These are phyloP conservation scores for Falco berigora DNA, from an alignment of 2,797 vertebrate genomes.

Conservation along the genomic window DNA sequence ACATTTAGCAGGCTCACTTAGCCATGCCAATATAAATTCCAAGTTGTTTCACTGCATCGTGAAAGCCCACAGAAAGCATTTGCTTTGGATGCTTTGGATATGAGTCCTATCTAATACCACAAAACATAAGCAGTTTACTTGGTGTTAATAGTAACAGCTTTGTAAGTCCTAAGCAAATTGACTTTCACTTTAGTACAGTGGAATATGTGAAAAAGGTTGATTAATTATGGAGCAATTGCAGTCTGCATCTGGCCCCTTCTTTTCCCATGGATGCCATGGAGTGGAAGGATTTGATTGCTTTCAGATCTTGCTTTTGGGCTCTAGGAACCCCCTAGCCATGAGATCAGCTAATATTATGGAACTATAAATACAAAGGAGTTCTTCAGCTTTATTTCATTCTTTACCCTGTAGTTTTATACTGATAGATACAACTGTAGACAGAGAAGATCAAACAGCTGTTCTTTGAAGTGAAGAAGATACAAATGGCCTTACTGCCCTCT, in stretches of 20 bases:
- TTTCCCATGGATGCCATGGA: background rate
- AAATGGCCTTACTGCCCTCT: background rate
- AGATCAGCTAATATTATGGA: background rate
- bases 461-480: background rate
- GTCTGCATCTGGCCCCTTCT: background rate
- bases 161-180: background rate
- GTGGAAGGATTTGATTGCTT: background rate
- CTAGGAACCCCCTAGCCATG: background rate
- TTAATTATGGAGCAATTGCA: background rate
- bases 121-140: background rate
- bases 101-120: background rate
- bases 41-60: background rate
- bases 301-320: background rate
- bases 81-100: background rate
- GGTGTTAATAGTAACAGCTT: background rate
- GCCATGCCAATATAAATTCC: background rate
- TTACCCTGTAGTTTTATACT: background rate
- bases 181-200: background rate
- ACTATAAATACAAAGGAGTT: background rate
- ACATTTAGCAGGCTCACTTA: background rate
- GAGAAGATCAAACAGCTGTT: background rate
- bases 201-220: background rate
- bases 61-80: background rate
- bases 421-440: background rate
- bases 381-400: background rate